Conservation (phyloP, 2,888 invertebrate species). For the Rugalucina vietnamica region DNA sequence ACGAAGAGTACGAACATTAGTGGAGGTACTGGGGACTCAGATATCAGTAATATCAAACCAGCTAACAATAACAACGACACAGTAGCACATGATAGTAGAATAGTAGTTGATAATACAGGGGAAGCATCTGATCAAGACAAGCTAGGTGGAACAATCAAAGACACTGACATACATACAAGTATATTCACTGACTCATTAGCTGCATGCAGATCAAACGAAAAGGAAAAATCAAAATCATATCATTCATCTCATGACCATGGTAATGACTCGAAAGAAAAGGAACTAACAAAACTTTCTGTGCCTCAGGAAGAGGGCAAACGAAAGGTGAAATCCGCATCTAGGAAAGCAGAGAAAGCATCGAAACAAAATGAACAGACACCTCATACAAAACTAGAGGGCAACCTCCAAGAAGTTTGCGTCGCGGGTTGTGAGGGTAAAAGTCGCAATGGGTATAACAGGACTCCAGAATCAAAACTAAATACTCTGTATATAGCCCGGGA, state of each 20-base stretch:
- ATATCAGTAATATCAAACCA: not conserved
- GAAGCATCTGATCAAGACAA: not conserved
- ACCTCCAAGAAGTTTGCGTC: not conserved
- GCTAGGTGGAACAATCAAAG: not conserved
- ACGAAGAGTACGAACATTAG: constrained; percentile 15
- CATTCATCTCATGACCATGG: too few species aligned
- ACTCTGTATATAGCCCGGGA: not conserved
- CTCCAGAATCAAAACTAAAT: not conserved
- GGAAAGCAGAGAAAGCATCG: too few species aligned
- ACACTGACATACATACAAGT: not conserved
- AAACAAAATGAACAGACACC: not conserved
- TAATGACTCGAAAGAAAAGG: too few species aligned
- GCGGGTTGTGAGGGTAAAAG: not conserved
- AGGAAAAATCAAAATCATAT: too few species aligned
- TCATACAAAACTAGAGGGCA: not conserved
- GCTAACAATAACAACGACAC: not conserved
- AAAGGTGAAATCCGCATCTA: too few species aligned
- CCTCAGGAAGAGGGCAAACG: too few species aligned
- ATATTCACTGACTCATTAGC: not conserved
- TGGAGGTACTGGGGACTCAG: not conserved
- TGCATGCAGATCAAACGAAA: too few species aligned
- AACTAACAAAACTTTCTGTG: too few species aligned
- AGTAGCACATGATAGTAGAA: not conserved
- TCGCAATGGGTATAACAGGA: not conserved
- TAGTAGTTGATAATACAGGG: not conserved